Evolutionary conservation across 2,113 vertebrate species (phyloP).

Genomic region (Brachionichthys hirsutus): DNA sequence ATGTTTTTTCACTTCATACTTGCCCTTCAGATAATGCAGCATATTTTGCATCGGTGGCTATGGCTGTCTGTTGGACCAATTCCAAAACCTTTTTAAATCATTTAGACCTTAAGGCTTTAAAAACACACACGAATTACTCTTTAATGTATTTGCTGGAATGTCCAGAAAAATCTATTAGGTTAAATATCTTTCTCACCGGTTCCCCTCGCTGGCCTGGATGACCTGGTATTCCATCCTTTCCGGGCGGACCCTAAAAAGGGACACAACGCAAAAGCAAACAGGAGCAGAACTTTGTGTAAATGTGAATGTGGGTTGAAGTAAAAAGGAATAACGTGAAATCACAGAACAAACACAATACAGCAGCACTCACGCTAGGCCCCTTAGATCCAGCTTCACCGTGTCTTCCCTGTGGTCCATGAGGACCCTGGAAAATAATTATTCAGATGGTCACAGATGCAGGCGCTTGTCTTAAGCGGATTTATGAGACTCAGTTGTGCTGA

Average conservation of each 20-base stretch:
- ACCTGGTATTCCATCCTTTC: constrained; percentile 88
- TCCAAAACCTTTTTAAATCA: background rate
- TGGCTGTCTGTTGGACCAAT: background rate
- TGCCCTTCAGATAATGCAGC: too few relatives aligned
- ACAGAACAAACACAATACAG: background rate
- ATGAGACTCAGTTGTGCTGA: constrained; percentile 10
- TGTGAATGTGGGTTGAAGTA: background rate
- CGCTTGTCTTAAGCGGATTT: constrained; percentile 7
- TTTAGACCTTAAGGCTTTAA: too few relatives aligned
- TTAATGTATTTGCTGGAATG: too few relatives aligned
- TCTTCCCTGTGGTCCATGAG: constrained; percentile 83
- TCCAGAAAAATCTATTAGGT: background rate
- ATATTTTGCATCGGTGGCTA: background rate
- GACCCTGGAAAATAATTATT: constrained; percentile 78
- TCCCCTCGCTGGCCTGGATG: constrained; percentile 91
- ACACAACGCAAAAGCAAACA: background rate
- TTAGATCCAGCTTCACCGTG: constrained; percentile 84
- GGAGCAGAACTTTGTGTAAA: background rate
- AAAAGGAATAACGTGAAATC: background rate
- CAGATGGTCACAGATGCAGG: background rate
- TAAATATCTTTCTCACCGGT: constrained; percentile 72
- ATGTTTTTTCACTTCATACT: too few relatives aligned
- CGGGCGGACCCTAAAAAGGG: constrained; percentile 79
- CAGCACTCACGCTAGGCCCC: constrained; percentile 85
- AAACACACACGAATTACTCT: too few relatives aligned